These are phyloP conservation scores for Papilio machaon DNA, from an alignment of 1,140 invertebrate species.

Conservation along the genomic window DNA sequence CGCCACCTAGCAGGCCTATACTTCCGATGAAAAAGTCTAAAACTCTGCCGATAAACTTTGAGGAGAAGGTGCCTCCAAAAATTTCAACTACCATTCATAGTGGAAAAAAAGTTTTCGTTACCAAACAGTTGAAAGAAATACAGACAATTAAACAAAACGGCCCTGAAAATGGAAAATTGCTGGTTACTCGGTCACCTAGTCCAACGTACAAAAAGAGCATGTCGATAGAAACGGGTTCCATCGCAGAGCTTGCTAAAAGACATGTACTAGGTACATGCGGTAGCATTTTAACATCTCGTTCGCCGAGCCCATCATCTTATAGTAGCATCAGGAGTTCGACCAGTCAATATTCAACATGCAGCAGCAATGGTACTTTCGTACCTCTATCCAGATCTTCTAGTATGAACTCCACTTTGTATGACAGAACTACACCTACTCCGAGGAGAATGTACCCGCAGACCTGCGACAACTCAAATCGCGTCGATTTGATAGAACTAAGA, in stretches of 20 bases:
- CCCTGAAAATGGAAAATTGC: slow-evolving; percentile 59
- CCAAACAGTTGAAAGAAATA: slow-evolving; percentile 78
- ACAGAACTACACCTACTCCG: slow-evolving; percentile 77
- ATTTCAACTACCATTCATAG: slow-evolving; percentile 59
- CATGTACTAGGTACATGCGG: slow-evolving; percentile 57
- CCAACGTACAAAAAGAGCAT: slow-evolving; percentile 70
- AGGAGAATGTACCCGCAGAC: slow-evolving; percentile 86
- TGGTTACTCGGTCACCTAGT: slow-evolving; percentile 73
- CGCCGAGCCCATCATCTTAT: slow-evolving; percentile 74
- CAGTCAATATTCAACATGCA: slow-evolving; percentile 79
- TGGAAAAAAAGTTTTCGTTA: slow-evolving; percentile 70
- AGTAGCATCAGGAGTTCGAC: slow-evolving; percentile 72
- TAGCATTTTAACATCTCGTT: slow-evolving; percentile 68
- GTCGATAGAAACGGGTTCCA: slow-evolving; percentile 77
- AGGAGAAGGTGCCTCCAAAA: slow-evolving; percentile 69
- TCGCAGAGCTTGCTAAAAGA: slow-evolving; percentile 75
- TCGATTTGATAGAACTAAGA: slow-evolving; percentile 82
- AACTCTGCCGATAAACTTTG: slow-evolving; percentile 76
- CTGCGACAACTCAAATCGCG: slow-evolving; percentile 73
- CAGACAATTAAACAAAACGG: slow-evolving; percentile 65
- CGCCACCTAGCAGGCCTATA: slow-evolving; percentile 64
- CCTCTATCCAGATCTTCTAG: slow-evolving; percentile 74
- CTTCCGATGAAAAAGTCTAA: slow-evolving; percentile 78
- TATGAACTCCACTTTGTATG: slow-evolving; percentile 72
- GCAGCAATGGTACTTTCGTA: slow-evolving; percentile 73